Conservation (phyloP, 2,888 invertebrate species). For the Altica lythri region DNA sequence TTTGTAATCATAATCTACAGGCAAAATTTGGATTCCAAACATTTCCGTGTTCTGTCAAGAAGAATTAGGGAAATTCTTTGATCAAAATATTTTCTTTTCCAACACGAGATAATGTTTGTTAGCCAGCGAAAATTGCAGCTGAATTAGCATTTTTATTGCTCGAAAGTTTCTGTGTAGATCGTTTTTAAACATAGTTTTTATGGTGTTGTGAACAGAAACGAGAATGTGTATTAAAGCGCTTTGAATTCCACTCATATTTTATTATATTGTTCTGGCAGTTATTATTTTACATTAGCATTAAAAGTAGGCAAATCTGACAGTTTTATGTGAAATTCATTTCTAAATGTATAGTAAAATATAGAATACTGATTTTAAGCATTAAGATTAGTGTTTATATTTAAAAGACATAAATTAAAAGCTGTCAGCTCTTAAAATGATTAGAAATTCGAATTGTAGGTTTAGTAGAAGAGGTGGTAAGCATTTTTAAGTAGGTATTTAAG, state of each 20-base stretch:
- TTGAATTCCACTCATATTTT: constrained; percentile 5
- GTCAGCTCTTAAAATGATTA: no score
- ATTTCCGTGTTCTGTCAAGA: neutral
- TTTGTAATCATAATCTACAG: neutral
- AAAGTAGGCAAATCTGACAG: no score
- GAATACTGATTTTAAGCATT: no score
- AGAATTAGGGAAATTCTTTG: neutral
- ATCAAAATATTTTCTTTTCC: neutral
- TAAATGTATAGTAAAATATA: no score
- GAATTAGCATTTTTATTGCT: constrained; percentile 4
- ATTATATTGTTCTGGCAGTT: no score
- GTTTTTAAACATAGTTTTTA: neutral
- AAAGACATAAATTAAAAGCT: no score
- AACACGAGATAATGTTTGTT: neutral
- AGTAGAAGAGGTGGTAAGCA: no score
- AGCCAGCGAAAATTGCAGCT: neutral
- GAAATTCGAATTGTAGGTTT: no score
- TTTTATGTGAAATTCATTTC: no score
- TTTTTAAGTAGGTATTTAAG: no score
- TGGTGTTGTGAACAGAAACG: neutral
- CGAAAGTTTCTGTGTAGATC: neutral
- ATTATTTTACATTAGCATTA: no score
- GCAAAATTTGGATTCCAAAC: neutral
- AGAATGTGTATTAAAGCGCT: neutral
- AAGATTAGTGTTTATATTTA: no score